phyloP scores from a whole-genome alignment of 2,113 vertebrate genomes.

The Chloebia gouldiae region DNA sequence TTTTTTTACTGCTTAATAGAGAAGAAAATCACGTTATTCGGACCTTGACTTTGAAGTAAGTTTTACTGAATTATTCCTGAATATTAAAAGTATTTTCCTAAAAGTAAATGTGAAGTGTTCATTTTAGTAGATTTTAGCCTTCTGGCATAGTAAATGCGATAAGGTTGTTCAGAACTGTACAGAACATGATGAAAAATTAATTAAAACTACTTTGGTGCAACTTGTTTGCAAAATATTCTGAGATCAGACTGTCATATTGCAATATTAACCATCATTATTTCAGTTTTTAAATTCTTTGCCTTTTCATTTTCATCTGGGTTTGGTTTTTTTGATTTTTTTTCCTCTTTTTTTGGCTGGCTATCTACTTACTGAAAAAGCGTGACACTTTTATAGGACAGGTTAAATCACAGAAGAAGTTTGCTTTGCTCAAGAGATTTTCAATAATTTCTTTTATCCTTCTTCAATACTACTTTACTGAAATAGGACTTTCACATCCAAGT shows the following conservation, averaged over 20 bases:
- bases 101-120: slow-evolving; percentile 35
- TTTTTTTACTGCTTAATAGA: slow-evolving; percentile 81
- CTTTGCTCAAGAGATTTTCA: background rate
- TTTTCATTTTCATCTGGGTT: slow-evolving; percentile 52
- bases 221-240: slow-evolving; percentile 39
- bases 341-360: background rate
- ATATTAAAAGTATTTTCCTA: slow-evolving; percentile 51
- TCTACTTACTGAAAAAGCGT: background rate
- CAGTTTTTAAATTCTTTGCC: slow-evolving; percentile 47
- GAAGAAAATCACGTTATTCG: slow-evolving; percentile 98
- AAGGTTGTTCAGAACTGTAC: background rate
- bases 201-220: slow-evolving; percentile 63
- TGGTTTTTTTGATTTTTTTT: background rate
- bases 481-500: background rate
- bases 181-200: background rate
- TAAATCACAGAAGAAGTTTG: background rate
- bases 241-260: slow-evolving; percentile 16
- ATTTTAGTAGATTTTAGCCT: background rate
- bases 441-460: background rate
- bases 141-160: background rate
- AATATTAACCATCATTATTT: slow-evolving; percentile 51
- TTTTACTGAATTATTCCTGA: slow-evolving; percentile 68
- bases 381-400: background rate
- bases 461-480: background rate
- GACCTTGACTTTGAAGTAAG: slow-evolving; percentile 99